Base-by-base conservation (phyloP, 1,140 invertebrate genomes). In the Matsumurasca onukii region DNA sequence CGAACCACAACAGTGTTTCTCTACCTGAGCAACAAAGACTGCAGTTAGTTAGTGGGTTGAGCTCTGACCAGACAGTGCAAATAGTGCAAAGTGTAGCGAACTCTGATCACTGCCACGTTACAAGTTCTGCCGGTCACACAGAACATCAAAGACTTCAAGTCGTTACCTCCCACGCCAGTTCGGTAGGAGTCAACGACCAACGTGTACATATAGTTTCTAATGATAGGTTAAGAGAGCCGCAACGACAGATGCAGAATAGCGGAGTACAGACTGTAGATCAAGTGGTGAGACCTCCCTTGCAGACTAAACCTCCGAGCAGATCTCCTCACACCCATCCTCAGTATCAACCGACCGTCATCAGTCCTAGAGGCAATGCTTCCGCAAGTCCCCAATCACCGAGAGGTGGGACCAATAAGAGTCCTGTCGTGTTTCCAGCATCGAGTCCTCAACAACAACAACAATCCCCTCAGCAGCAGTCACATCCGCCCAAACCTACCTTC, bases 401-500 rank as follows among this genome's bases (percentile, higher is more conserved):
- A 27, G 68, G 61, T 34, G 45, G 59, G 2, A 27, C 20, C 29
- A 63, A 57, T 31, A 65, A 65, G 31, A 59, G 67, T 69, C 67
- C 57, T 25, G 31, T 70, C 9, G 52, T 57, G 1, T 65, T 52
- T 20, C 57, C 70, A 13, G 22, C 52, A 1, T 30, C 39, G 24
- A 57, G 61, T 27, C 62, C 59, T 31, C 31, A 39, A 15, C 62
- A 29, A 13, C 25, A 29, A 12, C 55, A 59, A 29, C 34, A 39
- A 39, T 39, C 51, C 12, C 66, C 55, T 9, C 67, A 65, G 49
- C 57, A 63, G n/a, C 63, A 55, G 9, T 29, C 61, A 55, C 70
- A 71, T 59, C 67, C 68, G 29, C 69, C 69, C 20, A 45, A 68
- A n/a, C 48, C 70, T 25, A 30, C 71, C 20, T 74, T 75, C 63